phyloP scores from a whole-genome alignment of 2,113 vertebrate genomes.

The cattle (Bos taurus) region DNA sequence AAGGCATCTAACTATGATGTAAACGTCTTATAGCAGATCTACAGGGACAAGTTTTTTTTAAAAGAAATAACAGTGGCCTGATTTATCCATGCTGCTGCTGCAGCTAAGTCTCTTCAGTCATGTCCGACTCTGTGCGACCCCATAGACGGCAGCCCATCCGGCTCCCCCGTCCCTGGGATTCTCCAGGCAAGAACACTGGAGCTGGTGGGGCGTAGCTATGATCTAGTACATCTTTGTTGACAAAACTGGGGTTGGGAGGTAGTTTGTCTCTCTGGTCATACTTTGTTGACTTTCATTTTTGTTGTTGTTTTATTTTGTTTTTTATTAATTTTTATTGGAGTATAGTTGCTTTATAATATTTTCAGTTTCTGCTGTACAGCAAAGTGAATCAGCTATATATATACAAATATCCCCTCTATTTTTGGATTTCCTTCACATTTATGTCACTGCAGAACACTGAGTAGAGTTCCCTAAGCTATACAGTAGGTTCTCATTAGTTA shows the following conservation, averaged over 20 bases:
- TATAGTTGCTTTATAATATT: not conserved
- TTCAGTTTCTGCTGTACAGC: not conserved
- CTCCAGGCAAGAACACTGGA: too few species aligned
- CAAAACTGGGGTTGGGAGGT: not conserved
- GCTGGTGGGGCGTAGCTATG: not conserved
- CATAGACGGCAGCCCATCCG: too few species aligned
- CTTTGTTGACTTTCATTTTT: not conserved
- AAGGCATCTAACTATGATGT: not conserved
- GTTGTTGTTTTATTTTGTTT: not conserved
- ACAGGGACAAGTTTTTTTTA: rapidly evolving
- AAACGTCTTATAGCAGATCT: not conserved
- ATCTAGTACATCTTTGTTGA: not conserved
- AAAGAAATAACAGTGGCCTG: not conserved
- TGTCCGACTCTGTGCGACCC: too few species aligned
- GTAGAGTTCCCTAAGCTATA: not conserved
- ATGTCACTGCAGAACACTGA: not conserved
- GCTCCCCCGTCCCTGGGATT: too few species aligned
- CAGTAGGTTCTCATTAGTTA: not conserved
- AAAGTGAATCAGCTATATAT: not conserved
- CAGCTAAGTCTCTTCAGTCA: too few species aligned
- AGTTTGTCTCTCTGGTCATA: not conserved
- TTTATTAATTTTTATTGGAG: not conserved
- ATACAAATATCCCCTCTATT: not conserved
- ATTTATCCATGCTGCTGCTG: not conserved
- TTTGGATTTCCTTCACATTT: not conserved